Evolutionary conservation across 2,113 vertebrate genomes (phyloP).

Genomic region (Lipotes vexillifer): DNA sequence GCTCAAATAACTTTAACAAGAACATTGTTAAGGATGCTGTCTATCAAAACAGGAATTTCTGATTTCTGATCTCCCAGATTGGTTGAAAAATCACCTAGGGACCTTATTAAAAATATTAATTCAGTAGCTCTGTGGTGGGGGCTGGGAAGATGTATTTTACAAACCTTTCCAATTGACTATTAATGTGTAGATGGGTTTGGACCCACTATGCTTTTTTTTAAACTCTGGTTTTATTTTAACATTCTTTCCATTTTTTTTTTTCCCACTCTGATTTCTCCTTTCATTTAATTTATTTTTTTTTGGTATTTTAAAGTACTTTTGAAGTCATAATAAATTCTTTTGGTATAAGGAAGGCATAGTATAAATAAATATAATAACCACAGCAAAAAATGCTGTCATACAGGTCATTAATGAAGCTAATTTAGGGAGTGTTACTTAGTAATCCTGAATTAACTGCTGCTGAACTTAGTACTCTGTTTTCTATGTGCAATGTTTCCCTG

Average conservation of each 20-base stretch:
- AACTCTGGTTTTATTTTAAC: not conserved
- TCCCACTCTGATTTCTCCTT: not conserved
- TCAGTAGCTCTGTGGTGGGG: not conserved
- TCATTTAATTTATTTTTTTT: slow-evolving; percentile 11
- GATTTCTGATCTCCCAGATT: slow-evolving; percentile 9
- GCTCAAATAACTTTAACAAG: not conserved
- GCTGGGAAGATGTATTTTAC: not conserved
- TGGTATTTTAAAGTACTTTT: not conserved
- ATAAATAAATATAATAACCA: not conserved
- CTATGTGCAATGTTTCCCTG: not conserved
- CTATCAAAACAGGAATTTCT: not conserved
- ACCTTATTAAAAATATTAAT: not conserved
- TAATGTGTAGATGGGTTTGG: not conserved
- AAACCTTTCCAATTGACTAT: not conserved
- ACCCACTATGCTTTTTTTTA: not conserved
- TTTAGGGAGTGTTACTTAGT: not conserved
- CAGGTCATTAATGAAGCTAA: not conserved
- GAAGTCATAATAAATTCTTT: not conserved
- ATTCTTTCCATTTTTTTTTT: not conserved
- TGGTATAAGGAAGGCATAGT: not conserved
- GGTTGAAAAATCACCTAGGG: not conserved
- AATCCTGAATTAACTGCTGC: not conserved
- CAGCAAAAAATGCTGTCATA: not conserved
- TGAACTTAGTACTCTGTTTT: not conserved
- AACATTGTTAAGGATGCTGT: not conserved